Evolutionary conservation across 1,140 invertebrate species (phyloP).

Genomic region (Tribolium castaneum): DNA sequence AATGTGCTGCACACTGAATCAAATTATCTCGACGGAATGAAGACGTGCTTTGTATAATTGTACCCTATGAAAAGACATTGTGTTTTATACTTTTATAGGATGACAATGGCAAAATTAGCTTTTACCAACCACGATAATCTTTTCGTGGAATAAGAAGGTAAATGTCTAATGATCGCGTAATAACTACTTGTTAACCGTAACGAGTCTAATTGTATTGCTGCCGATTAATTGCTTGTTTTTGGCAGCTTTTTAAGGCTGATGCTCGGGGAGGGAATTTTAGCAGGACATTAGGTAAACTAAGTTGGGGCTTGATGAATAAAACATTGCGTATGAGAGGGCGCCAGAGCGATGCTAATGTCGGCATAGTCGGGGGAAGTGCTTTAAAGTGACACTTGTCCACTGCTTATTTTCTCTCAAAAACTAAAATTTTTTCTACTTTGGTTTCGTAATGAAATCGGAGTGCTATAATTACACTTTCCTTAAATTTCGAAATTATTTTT

Average conservation of each 20-base stretch:
- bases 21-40: constrained; percentile 30
- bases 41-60: constrained; percentile 35
- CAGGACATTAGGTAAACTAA: background rate
- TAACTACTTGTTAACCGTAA: constrained; percentile 8
- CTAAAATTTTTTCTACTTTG: too few relatives aligned
- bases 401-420: too few relatives aligned
- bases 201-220: background rate
- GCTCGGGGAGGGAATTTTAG: background rate
- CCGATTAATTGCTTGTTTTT: background rate
- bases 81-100: constrained; percentile 28
- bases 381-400: background rate
- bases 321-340: background rate
- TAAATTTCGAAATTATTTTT: too few relatives aligned
- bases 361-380: background rate
- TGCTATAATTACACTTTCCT: too few relatives aligned
- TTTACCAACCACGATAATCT: constrained; percentile 7
- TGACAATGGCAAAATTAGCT: constrained; percentile 23
- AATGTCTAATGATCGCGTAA: constrained; percentile 23
- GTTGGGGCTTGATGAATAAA: background rate
- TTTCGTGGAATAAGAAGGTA: constrained; percentile 14
- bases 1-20: constrained; percentile 30
- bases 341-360: background rate
- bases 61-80: constrained; percentile 19
- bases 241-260: background rate
- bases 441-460: too few relatives aligned